Evolutionary conservation across 2,113 vertebrate species (phyloP).

Genomic region (Crotalus tigris): DNA sequence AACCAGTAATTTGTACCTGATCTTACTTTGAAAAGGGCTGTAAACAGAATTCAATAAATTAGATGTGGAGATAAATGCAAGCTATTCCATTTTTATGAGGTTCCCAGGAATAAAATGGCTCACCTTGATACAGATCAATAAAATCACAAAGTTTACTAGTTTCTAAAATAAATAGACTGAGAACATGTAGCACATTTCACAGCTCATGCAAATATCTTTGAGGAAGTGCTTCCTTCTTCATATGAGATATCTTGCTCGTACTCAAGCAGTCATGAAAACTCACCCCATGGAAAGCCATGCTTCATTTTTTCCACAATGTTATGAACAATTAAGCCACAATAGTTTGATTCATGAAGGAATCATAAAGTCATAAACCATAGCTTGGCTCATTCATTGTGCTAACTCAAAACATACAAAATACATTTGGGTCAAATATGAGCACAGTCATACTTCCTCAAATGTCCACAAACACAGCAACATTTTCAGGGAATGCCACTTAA

Average conservation of each 20-base stretch:
- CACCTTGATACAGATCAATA: neutral
- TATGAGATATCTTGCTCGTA: neutral
- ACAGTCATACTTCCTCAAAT: neutral
- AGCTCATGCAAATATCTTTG: neutral
- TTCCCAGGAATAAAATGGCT: neutral
- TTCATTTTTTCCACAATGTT: neutral
- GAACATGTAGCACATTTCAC: neutral
- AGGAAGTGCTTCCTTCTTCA: neutral
- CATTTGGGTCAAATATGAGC: neutral
- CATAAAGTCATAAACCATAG: neutral
- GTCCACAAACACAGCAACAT: neutral
- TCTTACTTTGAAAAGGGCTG: neutral
- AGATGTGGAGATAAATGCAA: neutral
- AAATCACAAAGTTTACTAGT: neutral
- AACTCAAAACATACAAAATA: neutral
- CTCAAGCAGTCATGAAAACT: neutral
- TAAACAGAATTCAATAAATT: neutral
- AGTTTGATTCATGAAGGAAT: neutral
- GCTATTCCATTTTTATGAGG: neutral
- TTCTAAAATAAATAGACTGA: neutral
- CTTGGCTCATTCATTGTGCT: neutral
- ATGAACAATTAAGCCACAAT: neutral
- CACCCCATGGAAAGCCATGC: neutral
- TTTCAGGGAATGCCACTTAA: constrained; percentile 15
- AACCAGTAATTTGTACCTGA: neutral